Evolutionary conservation across 1,140 invertebrate genomes (phyloP).

Genomic region (Trichoplusia ni): DNA sequence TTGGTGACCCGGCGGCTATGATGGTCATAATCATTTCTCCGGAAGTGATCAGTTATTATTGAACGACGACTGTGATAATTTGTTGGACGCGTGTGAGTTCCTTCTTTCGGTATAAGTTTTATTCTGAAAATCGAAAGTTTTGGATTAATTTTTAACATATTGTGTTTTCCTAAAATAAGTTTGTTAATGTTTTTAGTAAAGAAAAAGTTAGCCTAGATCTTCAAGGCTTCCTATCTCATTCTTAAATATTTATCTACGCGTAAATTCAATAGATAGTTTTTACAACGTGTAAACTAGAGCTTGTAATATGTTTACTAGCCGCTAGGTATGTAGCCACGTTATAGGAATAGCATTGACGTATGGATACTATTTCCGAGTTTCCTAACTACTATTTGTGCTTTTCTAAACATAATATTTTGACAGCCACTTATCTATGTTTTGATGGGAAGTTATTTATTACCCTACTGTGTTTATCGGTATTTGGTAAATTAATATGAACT

Average conservation of each 20-base stretch:
- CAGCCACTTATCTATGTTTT: slow-evolving; percentile 11
- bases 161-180: no score
- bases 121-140: slow-evolving; percentile 36
- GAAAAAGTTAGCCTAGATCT: neutral
- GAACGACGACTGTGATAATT: slow-evolving; percentile 40
- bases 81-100: slow-evolving; percentile 13
- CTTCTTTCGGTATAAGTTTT: slow-evolving; percentile 38
- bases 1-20: slow-evolving; percentile 53
- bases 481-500: neutral
- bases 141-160: neutral
- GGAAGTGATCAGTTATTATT: slow-evolving; percentile 30
- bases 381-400: slow-evolving; percentile 31
- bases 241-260: slow-evolving; percentile 44
- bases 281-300: slow-evolving; percentile 39
- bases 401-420: slow-evolving; percentile 32
- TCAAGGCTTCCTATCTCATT: slow-evolving; percentile 23
- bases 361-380: slow-evolving; percentile 28
- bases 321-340: slow-evolving; percentile 38
- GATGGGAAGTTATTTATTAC: neutral
- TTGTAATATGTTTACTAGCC: slow-evolving; percentile 37
- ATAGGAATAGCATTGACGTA: slow-evolving; percentile 45
- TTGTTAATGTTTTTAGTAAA: slow-evolving; percentile 5
- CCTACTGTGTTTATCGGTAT: neutral
- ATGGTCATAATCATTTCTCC: slow-evolving; percentile 68
- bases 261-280: slow-evolving; percentile 34